Evolutionary conservation across 2,888 invertebrate genomes (phyloP).

Genomic region (Aphidoletes aphidimyza): DNA sequence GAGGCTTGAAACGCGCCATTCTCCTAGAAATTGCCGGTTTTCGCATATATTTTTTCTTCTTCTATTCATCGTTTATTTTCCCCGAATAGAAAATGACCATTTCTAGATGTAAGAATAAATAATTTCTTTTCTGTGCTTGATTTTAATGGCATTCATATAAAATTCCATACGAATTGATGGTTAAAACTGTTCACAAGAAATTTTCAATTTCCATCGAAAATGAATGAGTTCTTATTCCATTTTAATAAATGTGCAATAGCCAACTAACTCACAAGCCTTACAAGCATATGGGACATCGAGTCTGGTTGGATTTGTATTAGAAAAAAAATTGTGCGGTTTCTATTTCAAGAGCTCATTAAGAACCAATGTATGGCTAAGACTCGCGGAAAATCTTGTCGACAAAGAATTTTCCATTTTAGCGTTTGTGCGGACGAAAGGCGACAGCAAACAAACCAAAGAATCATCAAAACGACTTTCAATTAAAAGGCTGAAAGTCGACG

Average conservation of each 20-base stretch:
- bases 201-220: neutral
- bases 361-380: neutral
- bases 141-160: too few species aligned
- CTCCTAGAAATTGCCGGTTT: neutral
- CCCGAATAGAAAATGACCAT: neutral
- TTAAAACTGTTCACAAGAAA: neutral
- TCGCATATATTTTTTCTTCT: too few species aligned
- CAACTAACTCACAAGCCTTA: neutral
- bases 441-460: neutral
- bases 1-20: too few species aligned
- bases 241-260: neutral
- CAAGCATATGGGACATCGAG: too few species aligned
- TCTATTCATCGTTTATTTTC: too few species aligned
- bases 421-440: neutral
- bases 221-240: neutral
- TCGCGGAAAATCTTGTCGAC: neutral
- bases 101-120: neutral
- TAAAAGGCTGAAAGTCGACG: neutral
- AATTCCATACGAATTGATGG: neutral
- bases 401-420: neutral
- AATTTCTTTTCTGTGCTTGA: neutral
- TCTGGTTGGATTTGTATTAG: neutral
- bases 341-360: slow-evolving; percentile 46
- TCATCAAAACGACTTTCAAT: neutral
- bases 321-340: neutral